Conservation (phyloP, 2,113 vertebrate genomes). For the Actenoides hombroni region DNA sequence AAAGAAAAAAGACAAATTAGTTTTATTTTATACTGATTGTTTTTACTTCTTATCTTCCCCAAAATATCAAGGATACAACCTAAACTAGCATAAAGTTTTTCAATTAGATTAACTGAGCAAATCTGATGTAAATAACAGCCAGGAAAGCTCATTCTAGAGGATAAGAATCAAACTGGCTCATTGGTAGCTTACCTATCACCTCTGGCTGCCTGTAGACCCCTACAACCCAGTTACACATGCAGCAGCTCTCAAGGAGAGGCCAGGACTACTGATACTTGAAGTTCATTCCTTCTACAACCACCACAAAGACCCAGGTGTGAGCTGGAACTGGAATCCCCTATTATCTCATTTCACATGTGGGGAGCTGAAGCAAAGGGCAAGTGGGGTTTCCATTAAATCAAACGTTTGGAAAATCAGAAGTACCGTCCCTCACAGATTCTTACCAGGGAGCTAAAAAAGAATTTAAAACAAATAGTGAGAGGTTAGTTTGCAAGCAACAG, state of each 20-base stretch:
- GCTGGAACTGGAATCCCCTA: background rate
- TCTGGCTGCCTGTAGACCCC: background rate
- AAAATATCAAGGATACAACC: background rate
- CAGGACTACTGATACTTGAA: background rate
- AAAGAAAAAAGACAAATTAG: background rate
- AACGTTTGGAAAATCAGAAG: background rate
- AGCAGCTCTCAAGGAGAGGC: background rate
- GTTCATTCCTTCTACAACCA: background rate
- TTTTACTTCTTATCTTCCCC: background rate
- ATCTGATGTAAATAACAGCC: background rate
- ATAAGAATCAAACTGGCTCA: background rate
- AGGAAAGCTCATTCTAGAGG: background rate
- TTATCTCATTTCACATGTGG: fast-evolving
- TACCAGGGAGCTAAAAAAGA: background rate
- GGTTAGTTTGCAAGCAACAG: background rate
- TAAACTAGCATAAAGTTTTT: background rate
- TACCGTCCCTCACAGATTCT: background rate
- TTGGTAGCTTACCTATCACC: background rate
- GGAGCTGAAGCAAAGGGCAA: background rate
- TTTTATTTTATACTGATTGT: background rate
- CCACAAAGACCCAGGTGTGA: background rate
- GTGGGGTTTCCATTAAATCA: background rate
- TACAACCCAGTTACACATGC: background rate
- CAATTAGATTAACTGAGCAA: background rate
- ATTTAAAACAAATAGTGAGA: background rate